These are phyloP conservation scores for Aradophagus sp. DNA, from an alignment of 1,140 invertebrate genomes.

Conservation along the genomic window DNA sequence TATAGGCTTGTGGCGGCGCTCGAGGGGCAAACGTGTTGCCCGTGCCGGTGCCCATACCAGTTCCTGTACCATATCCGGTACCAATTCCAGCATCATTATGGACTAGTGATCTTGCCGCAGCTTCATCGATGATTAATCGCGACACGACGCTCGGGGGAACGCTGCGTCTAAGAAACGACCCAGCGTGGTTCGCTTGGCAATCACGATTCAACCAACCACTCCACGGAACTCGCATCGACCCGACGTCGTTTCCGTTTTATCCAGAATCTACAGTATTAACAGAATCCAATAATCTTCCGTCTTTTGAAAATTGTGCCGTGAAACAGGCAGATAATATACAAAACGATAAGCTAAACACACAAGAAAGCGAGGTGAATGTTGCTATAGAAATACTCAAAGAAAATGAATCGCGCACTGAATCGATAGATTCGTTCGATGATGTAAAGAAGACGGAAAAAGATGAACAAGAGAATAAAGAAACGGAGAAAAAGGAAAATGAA, in stretches of 20 bases:
- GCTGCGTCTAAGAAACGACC: conserved; percentile 61
- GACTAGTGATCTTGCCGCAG: no score
- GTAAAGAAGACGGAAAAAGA: conserved; percentile 5
- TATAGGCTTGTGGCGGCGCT: no score
- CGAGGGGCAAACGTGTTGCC: no score
- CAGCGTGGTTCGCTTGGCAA: conserved; percentile 72
- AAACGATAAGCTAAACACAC: background rate
- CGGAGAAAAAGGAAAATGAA: conserved; percentile 1
- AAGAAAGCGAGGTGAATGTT: background rate
- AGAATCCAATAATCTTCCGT: conserved; percentile 3
- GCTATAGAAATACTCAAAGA: background rate
- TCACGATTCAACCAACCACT: conserved; percentile 65
- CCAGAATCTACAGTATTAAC: conserved; percentile 23
- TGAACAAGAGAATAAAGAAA: conserved; percentile 1
- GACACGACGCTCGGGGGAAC: no score
- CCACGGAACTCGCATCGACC: conserved; percentile 61
- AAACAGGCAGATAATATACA: background rate
- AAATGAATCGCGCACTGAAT: background rate
- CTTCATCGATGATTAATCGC: no score
- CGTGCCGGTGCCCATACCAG: no score
- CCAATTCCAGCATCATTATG: no score
- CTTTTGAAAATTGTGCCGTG: conserved; percentile 5
- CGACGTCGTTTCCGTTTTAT: conserved; percentile 42
- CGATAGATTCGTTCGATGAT: background rate
- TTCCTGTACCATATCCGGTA: no score